Evolutionary conservation across 1,140 invertebrate genomes (phyloP).

Genomic region (Dendrolimus punctatus): DNA sequence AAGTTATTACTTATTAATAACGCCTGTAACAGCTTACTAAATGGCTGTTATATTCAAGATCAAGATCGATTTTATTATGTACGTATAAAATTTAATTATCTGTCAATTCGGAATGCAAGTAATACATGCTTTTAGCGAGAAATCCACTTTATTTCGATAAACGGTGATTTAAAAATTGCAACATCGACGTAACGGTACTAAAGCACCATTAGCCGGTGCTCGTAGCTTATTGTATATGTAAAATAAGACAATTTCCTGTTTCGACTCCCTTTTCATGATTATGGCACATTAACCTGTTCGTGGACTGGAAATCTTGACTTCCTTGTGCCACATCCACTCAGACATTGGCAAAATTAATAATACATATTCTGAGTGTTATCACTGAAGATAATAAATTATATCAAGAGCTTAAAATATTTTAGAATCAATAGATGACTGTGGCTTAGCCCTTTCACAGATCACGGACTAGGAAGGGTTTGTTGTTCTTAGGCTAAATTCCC

Average conservation of each 20-base stretch:
- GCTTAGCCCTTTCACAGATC: too few relatives aligned
- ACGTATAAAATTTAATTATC: neutral
- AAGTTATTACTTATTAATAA: too few relatives aligned
- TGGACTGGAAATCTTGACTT: constrained; percentile 6
- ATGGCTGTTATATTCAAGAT: too few relatives aligned
- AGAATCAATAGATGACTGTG: too few relatives aligned
- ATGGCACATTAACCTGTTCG: constrained; percentile 36
- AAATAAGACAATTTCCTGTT: constrained; percentile 57
- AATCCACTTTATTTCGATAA: constrained; percentile 26
- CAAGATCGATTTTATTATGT: too few relatives aligned
- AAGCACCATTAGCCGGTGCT: constrained; percentile 42
- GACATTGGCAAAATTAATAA: too few relatives aligned
- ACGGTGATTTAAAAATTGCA: constrained; percentile 31
- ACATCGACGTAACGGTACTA: constrained; percentile 53
- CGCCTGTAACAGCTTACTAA: too few relatives aligned
- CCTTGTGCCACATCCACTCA: neutral
- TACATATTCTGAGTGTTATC: too few relatives aligned
- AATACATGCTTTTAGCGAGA: constrained; percentile 11
- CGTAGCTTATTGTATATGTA: constrained; percentile 44
- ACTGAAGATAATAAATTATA: too few relatives aligned
- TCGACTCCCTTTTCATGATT: constrained; percentile 44
- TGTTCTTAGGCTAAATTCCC: too few relatives aligned
- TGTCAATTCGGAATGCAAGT: neutral
- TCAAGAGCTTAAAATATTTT: too few relatives aligned
- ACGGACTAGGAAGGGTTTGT: too few relatives aligned